Percentiles rank a stretch among this genome's conserved stretches.
Evolutionary conservation across 1,140 invertebrate genomes (phyloP).

Genomic region (Oreohelix idahoensis): DNA sequence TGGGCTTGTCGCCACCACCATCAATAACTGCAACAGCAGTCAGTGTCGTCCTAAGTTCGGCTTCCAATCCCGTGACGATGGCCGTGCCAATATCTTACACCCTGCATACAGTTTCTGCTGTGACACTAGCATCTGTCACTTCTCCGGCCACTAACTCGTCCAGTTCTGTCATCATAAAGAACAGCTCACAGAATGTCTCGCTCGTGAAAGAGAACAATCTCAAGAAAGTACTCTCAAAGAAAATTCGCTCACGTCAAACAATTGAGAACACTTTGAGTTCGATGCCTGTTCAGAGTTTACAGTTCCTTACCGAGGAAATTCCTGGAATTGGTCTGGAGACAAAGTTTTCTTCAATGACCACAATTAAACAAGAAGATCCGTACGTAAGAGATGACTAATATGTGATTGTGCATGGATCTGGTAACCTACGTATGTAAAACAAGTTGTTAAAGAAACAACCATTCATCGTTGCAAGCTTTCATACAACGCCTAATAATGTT

Average conservation of each 20-base stretch:
- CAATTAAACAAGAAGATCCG: slow-evolving; percentile 26
- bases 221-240: slow-evolving; percentile 34
- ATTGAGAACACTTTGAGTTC: not conserved
- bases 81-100: no score
- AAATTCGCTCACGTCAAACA: slow-evolving; percentile 28
- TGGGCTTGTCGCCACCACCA: not conserved
- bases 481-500: no score
- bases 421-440: no score
- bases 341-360: not conserved
- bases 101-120: no score
- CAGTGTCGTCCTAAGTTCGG: no score
- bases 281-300: slow-evolving; percentile 20
- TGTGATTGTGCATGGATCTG: no score
- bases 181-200: not conserved
- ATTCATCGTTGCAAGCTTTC: no score
- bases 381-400: no score
- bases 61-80: no score
- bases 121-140: no score
- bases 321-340: not conserved
- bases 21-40: not conserved
- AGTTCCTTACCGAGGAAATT: slow-evolving; percentile 28
- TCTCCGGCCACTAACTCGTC: not conserved
- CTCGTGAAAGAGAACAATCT: slow-evolving; percentile 18
- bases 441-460: no score
- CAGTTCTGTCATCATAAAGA: not conserved